Conservation (phyloP, 53 echinoderm and acorn worm species). For the Echinarachnius parma region DNA sequence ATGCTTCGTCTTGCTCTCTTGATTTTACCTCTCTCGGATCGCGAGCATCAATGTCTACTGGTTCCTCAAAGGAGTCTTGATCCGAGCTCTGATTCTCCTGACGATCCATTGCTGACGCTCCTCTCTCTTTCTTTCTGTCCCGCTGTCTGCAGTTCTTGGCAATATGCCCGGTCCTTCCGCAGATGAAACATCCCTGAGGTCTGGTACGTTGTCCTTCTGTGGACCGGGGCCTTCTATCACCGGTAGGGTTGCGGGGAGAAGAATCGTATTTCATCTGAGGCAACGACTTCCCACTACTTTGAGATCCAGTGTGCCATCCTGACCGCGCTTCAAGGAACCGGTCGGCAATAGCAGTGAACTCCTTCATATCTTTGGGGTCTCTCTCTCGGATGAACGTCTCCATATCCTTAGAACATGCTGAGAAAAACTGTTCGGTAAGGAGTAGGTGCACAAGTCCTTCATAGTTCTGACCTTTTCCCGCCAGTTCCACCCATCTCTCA, state of each 20-base stretch:
- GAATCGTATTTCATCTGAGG: not conserved
- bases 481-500: conserved; percentile 34
- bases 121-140: not conserved
- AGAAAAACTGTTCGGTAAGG: not conserved
- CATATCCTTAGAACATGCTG: conserved; percentile 1
- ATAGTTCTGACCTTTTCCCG: not conserved
- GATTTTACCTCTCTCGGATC: not conserved
- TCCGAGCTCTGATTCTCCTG: not conserved
- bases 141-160: conserved; percentile 1
- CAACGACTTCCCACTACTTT: not conserved
- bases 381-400: conserved; percentile 9
- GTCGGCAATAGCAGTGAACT: not conserved
- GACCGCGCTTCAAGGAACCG: not conserved
- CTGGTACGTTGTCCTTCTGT: not conserved
- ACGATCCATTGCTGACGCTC: not conserved
- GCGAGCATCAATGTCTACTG: not conserved
- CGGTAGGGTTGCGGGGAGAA: not conserved
- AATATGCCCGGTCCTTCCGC: not conserved
- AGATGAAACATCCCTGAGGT: conserved; percentile 3
- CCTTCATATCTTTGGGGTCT: not conserved
- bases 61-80: not conserved
- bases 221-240: not conserved
- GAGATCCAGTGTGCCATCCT: not conserved
- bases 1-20: not conserved
- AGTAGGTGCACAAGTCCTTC: not conserved